phyloP scores from a whole-genome alignment of 2,113 vertebrate species.

The Urocynchramus pylzowi region DNA sequence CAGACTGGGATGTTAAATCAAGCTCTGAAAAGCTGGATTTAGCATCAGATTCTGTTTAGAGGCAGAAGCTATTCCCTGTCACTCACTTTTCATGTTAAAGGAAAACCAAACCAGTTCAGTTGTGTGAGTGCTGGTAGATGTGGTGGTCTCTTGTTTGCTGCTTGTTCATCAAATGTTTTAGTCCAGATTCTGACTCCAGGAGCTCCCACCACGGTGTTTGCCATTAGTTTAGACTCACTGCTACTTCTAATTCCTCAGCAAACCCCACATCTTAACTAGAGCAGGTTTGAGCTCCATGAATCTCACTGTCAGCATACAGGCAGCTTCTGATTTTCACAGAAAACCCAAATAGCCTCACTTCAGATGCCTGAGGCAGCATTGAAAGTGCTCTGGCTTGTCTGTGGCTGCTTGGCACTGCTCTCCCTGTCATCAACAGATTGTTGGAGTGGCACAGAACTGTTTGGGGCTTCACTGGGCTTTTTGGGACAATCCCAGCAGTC shows the following conservation, averaged over 20 bases:
- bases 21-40: neutral
- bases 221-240: neutral
- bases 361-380: neutral
- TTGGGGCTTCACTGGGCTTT: neutral
- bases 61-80: neutral
- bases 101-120: neutral
- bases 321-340: neutral
- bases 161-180: neutral
- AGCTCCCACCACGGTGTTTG: neutral
- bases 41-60: neutral
- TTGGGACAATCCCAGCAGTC: constrained; percentile 9
- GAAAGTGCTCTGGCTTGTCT: neutral
- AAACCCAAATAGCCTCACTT: neutral
- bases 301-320: neutral
- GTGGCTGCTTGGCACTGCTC: neutral
- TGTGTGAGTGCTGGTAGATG: neutral
- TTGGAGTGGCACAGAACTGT: neutral
- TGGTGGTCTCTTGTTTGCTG: neutral
- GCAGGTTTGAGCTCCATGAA: neutral
- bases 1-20: neutral
- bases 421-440: neutral
- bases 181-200: neutral
- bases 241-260: neutral
- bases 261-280: neutral
- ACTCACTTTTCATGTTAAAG: neutral